Evolutionary conservation across 2,888 invertebrate genomes (phyloP), one percentile per base, ranked within the genome.

Genomic region (Diabrotica balteata): DNA sequence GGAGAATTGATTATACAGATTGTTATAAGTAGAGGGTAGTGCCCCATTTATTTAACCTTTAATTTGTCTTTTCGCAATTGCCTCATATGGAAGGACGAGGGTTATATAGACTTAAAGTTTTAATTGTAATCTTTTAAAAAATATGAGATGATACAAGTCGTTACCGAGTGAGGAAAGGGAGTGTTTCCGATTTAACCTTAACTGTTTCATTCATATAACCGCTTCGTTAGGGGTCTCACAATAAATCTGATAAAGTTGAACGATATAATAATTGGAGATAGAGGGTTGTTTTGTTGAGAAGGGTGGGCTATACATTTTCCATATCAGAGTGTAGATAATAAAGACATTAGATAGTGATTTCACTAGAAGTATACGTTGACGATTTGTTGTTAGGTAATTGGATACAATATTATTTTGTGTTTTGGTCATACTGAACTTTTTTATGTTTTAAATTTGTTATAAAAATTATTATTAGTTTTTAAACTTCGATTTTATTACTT

Each of bases 1-100:
- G 53, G 63, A 54, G 55, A 66, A 68, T 68, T 70, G 68, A 70
- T 70, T 70, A 68, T 55, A 59, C 55, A 65, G 66, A 68, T 65
- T 67, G 70, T 58, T 66, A 52, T 59, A 63, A 64, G 61, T 67
- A 42, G 53, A 55, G 70, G 68, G 68, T 63, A 55, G 63, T 50
- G 59, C 68, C 68, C 67, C 60, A 63, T 67, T 70, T 68, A 70
- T 68, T 70, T 68, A 68, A 68, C 68, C 68, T 71, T 55, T 60
- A 68, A 71, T 71, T 68, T 71, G 71, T 66, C 63, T 66, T 63
- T 60, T 63, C 59, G 57, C 63, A 62, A 66, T 63, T 50, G 61
- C 51, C 45, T 62, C 54, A 61, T 65, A 65, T 65, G 59, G 50
- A 2, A 11, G 43, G 11, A 44, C 11, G 52, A 44, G 49, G 53